Percentiles rank a stretch among this genome's conserved stretches.
Evolutionary conservation across 2,797 vertebrate species (phyloP).

Genomic region (Ptychobarbus kaznakovi): DNA sequence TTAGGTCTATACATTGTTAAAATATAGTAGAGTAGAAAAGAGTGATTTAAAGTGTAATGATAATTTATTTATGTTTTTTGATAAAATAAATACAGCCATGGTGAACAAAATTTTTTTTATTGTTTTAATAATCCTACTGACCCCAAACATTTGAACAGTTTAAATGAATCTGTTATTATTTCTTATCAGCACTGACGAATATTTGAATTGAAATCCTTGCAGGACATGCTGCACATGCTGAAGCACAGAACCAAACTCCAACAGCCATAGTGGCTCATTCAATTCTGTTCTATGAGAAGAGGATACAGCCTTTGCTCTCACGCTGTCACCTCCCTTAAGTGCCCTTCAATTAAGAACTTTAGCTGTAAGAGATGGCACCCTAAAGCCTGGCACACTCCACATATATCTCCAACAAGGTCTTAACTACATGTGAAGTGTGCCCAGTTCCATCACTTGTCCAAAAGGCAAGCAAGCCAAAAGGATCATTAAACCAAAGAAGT

Average conservation of each 20-base stretch:
- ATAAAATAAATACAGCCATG: background rate
- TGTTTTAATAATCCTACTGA: background rate
- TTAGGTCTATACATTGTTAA: no score
- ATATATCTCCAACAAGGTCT: slow-evolving; percentile 9
- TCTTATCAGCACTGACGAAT: background rate
- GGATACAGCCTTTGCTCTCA: slow-evolving; percentile 49
- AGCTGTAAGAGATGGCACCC: slow-evolving; percentile 37
- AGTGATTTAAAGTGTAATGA: background rate
- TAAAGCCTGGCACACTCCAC: slow-evolving; percentile 59
- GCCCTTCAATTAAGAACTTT: slow-evolving; percentile 40
- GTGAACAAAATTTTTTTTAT: background rate
- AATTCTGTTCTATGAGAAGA: slow-evolving; percentile 46
- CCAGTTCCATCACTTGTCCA: slow-evolving; percentile 24
- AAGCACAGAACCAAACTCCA: background rate
- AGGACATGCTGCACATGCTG: background rate
- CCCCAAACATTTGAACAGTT: background rate
- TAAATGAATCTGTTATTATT: background rate
- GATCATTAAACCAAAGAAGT: slow-evolving; percentile 23
- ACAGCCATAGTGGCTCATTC: background rate
- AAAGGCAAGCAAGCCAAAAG: slow-evolving; percentile 38
- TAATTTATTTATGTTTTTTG: background rate
- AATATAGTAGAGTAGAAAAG: background rate
- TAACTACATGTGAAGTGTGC: slow-evolving; percentile 33
- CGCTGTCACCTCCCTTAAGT: slow-evolving; percentile 47
- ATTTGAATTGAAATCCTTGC: background rate